A percentile compares a stretch with the other conserved stretches of the same genome.
Evolutionary conservation across 2,888 invertebrate genomes (phyloP).

Genomic region (Aleiodes testaceus): DNA sequence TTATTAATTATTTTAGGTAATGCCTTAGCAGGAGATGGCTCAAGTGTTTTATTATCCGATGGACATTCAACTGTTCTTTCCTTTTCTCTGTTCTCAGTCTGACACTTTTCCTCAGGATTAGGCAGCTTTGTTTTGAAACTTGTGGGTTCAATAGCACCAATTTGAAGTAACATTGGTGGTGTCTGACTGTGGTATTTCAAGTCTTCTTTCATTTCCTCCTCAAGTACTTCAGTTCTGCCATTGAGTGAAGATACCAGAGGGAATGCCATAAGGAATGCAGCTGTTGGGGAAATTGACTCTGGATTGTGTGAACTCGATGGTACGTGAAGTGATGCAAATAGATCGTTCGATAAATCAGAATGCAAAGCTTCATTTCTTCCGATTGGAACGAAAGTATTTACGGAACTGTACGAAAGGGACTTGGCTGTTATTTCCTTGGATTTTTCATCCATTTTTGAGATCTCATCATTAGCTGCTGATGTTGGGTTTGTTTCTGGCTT

Average conservation of each 20-base stretch:
- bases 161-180: conserved; percentile 70
- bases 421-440: conserved; percentile 61
- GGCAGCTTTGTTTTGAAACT: conserved; percentile 68
- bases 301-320: conserved; percentile 76
- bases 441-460: conserved; percentile 42
- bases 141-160: conserved; percentile 70
- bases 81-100: conserved; percentile 50
- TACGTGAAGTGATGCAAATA: conserved; percentile 77
- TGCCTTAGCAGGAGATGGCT: conserved; percentile 51
- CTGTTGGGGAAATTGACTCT: conserved; percentile 82
- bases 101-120: conserved; percentile 45
- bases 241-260: conserved; percentile 80
- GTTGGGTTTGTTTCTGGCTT: conserved; percentile 58
- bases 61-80: conserved; percentile 29
- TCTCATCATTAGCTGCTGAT: conserved; percentile 49
- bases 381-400: conserved; percentile 69
- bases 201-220: conserved; percentile 75
- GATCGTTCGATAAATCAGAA: conserved; percentile 77
- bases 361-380: conserved; percentile 67
- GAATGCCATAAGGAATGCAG: conserved; percentile 84
- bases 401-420: conserved; percentile 63
- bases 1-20: conserved; percentile 66
- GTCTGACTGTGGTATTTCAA: conserved; percentile 71
- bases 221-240: conserved; percentile 75
- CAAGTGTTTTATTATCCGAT: conserved; percentile 42